Percentiles rank a stretch among this genome's conserved stretches.
These are phyloP conservation scores for Holacanthus passer DNA, from an alignment of 2,113 vertebrate genomes.

Conservation along the genomic window DNA sequence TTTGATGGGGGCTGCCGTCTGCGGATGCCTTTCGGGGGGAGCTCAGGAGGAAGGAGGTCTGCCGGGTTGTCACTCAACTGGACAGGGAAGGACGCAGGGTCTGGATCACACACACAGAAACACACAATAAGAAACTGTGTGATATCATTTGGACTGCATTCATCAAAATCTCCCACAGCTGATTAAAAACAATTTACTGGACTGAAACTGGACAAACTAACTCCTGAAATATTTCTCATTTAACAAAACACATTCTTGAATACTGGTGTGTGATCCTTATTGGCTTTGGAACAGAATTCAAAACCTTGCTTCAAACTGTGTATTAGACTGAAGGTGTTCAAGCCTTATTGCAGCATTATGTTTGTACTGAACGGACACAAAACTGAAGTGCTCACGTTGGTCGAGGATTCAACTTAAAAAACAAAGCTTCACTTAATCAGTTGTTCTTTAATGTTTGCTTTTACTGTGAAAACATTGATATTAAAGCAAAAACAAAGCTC, in stretches of 20 bases:
- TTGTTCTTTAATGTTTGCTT: too few species aligned
- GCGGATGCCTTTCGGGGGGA: conserved; percentile 89
- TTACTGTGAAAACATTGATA: too few species aligned
- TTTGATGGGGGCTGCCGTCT: conserved; percentile 61
- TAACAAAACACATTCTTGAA: neutral
- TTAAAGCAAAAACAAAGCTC: neutral
- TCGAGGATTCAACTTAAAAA: too few species aligned
- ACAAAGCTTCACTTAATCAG: too few species aligned
- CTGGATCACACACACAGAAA: conserved; percentile 71
- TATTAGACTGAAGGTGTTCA: too few species aligned
- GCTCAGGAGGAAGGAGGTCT: conserved; percentile 80
- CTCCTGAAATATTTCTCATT: neutral
- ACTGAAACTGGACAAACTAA: neutral
- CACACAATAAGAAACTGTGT: conserved; percentile 4
- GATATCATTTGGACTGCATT: neutral
- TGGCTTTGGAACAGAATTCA: too few species aligned
- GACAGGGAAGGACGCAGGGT: conserved; percentile 78
- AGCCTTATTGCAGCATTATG: too few species aligned
- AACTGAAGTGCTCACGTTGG: too few species aligned
- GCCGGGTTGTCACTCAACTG: conserved; percentile 35
- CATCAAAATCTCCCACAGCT: neutral
- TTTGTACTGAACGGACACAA: too few species aligned
- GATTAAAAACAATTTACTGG: neutral
- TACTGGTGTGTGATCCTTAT: too few species aligned
- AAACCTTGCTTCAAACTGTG: too few species aligned